These are phyloP conservation scores for Pocillopora meandrina DNA, from an alignment of 92 coral and sea anemone species.

Conservation along the genomic window DNA sequence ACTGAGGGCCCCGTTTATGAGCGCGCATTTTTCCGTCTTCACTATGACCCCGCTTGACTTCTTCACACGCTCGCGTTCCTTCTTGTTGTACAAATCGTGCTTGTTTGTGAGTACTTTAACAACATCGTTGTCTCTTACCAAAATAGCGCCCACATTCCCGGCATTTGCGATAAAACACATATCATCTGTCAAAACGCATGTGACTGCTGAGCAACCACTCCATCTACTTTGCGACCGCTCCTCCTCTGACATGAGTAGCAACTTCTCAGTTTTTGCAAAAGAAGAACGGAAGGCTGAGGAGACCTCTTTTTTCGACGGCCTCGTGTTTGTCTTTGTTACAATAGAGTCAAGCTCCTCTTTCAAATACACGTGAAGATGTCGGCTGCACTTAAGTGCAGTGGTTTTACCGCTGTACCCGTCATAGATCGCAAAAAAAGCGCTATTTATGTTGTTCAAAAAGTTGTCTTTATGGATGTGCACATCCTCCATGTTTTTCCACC, in stretches of 20 bases:
- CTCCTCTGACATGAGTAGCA: constrained; percentile 61
- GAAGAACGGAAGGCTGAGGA: constrained; percentile 73
- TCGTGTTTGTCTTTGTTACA: constrained; percentile 9
- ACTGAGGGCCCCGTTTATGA: constrained; percentile 90
- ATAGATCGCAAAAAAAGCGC: constrained; percentile 83
- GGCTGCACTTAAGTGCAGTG: constrained; percentile 80
- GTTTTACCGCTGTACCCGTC: constrained; percentile 90
- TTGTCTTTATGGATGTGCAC: constrained; percentile 69
- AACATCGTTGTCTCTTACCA: constrained; percentile 77
- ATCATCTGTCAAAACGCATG: constrained; percentile 79
- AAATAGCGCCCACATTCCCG: constrained; percentile 86
- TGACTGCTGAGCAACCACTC: constrained; percentile 99
- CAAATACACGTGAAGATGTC: constrained; percentile 74
- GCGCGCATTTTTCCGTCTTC: constrained; percentile 92
- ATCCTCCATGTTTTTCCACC: constrained; percentile 79
- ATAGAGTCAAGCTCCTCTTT: constrained; percentile 62
- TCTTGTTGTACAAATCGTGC: constrained; percentile 92
- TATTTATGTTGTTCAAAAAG: constrained; percentile 58
- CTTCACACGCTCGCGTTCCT: constrained; percentile 92
- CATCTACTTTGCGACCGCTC: constrained; percentile 82
- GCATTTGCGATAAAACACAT: constrained; percentile 84
- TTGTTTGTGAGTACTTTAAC: constrained; percentile 80
- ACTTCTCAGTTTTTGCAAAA: constrained; percentile 69
- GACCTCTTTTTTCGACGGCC: constrained; percentile 45
- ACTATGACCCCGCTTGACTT: constrained; percentile 83